A percentile compares a stretch with the other conserved stretches of the same genome.
phyloP scores from a whole-genome alignment of 2,888 invertebrate species.

The Scrobipalpa costella region DNA sequence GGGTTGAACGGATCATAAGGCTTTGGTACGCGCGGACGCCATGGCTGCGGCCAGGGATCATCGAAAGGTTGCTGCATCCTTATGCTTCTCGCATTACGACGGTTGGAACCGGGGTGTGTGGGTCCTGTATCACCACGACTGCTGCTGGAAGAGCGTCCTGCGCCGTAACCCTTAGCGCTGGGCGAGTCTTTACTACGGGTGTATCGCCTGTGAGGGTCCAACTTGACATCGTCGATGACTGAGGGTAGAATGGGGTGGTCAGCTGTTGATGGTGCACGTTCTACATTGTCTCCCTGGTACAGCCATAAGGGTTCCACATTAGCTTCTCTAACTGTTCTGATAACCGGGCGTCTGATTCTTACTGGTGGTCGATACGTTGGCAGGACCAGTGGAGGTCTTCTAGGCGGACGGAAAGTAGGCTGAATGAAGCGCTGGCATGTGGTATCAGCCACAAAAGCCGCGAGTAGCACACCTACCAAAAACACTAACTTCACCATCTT shows the following conservation, averaged over 20 bases:
- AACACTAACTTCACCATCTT: slow-evolving; percentile 27
- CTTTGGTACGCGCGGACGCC: slow-evolving; percentile 28
- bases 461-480: slow-evolving; percentile 35
- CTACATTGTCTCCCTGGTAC: slow-evolving; percentile 37
- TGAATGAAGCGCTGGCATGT: slow-evolving; percentile 17
- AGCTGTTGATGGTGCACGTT: slow-evolving; percentile 38
- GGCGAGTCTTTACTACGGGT: slow-evolving; percentile 48
- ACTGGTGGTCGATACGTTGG: slow-evolving; percentile 21
- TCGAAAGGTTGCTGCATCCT: slow-evolving; percentile 24
- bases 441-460: slow-evolving; percentile 37
- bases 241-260: slow-evolving; percentile 37
- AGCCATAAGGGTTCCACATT: slow-evolving; percentile 41
- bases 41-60: slow-evolving; percentile 8
- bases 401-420: slow-evolving; percentile 22
- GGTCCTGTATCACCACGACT: slow-evolving; percentile 45
- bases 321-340: slow-evolving; percentile 36
- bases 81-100: slow-evolving; percentile 46
- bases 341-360: neutral
- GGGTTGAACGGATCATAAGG: slow-evolving; percentile 29
- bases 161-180: slow-evolving; percentile 45
- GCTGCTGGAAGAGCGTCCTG: slow-evolving; percentile 38
- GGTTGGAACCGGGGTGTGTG: slow-evolving; percentile 54
- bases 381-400: neutral
- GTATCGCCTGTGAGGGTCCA: slow-evolving; percentile 42
- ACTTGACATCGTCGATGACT: slow-evolving; percentile 44